Conservation (phyloP, 23 tunicate genomes). For the Clavelina lepadiformis region DNA sequence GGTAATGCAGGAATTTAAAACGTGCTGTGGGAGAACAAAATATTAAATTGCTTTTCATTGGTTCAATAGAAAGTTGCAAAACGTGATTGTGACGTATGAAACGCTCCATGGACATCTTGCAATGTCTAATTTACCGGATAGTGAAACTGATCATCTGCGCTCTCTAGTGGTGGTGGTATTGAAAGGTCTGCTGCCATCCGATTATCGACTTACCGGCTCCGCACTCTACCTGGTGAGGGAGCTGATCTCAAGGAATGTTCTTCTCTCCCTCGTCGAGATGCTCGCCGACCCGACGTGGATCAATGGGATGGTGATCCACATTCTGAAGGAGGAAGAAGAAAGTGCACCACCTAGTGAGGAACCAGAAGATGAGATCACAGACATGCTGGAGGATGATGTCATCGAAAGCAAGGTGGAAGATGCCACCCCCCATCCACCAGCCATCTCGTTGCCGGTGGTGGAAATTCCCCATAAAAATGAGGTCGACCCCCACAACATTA, state of each 20-base stretch:
- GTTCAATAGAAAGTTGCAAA: constrained; percentile 38
- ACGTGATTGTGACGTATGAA: constrained; percentile 41
- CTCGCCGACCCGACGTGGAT: constrained; percentile 63
- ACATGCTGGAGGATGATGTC: background rate
- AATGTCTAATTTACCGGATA: constrained; percentile 60
- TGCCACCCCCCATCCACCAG: background rate
- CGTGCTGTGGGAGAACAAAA: background rate
- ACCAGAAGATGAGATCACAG: background rate
- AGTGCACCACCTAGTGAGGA: constrained; percentile 1
- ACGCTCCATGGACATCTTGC: constrained; percentile 69
- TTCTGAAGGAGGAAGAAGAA: constrained; percentile 21
- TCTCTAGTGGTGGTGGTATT: constrained; percentile 42
- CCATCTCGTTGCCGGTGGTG: background rate
- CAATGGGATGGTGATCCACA: constrained; percentile 5
- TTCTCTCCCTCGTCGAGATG: constrained; percentile 45
- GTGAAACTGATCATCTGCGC: constrained; percentile 68
- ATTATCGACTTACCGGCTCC: constrained; percentile 64
- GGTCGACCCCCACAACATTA: background rate
- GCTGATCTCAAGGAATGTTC: constrained; percentile 63
- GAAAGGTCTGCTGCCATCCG: constrained; percentile 72
- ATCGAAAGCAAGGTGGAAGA: background rate
- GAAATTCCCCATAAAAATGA: background rate
- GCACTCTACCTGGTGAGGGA: constrained; percentile 72
- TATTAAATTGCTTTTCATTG: background rate
- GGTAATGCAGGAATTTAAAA: background rate